These are phyloP conservation scores for Drosophila carrolli DNA, from an alignment of 1,140 invertebrate genomes.

Conservation along the genomic window DNA sequence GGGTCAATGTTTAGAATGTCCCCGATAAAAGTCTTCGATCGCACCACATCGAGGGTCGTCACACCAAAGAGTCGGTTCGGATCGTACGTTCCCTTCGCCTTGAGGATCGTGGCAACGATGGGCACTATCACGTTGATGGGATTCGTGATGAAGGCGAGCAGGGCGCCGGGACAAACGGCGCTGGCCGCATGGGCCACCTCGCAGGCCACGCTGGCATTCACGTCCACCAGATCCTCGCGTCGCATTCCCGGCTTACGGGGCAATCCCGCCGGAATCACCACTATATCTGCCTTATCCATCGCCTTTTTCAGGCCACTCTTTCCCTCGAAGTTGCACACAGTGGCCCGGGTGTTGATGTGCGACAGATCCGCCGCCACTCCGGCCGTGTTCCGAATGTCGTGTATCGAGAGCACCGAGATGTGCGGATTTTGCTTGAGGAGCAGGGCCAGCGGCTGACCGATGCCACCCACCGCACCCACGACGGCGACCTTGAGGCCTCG, in stretches of 20 bases:
- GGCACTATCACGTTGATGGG: conserved; percentile 99
- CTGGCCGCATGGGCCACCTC: conserved; percentile 92
- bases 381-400: conserved; percentile 91
- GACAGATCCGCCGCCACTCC: conserved; percentile 94
- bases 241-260: conserved; percentile 97
- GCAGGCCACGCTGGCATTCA: conserved; percentile 97
- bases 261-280: conserved; percentile 98
- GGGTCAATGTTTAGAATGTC: conserved; percentile 92
- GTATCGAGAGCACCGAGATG: conserved; percentile 89
- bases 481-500: conserved; percentile 89
- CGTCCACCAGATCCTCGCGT: conserved; percentile 97
- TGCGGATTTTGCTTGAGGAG: conserved; percentile 91
- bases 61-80: conserved; percentile 96
- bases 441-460: conserved; percentile 89
- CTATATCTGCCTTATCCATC: conserved; percentile 88
- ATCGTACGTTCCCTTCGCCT: conserved; percentile 93
- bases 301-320: conserved; percentile 9
- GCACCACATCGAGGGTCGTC: conserved; percentile 96
- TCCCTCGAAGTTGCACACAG: conserved; percentile 89
- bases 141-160: conserved; percentile 97
- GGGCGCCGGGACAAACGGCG: conserved; percentile 93
- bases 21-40: conserved; percentile 97
- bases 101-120: conserved; percentile 96
- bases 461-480: conserved; percentile 93
- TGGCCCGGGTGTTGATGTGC: conserved; percentile 91